phyloP scores from a whole-genome alignment of 2,888 invertebrate species.

The Oegoconia quadripuncta region DNA sequence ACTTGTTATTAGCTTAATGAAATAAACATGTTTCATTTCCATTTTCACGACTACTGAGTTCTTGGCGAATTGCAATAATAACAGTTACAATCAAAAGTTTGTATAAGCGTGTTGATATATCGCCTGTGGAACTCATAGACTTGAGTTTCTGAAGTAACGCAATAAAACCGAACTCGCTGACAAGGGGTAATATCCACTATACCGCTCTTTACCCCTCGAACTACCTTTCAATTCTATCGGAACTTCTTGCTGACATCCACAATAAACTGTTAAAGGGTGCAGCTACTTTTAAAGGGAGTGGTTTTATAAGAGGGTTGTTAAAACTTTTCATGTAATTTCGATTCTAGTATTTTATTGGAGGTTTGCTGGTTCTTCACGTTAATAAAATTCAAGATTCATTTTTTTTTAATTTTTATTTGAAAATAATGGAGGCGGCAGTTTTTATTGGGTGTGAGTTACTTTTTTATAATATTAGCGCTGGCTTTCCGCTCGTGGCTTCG shows the following conservation, averaged over 20 bases:
- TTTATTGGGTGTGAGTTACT: no score
- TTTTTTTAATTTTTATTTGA: no score
- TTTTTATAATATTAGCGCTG: no score
- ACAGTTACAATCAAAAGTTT: constrained; percentile 9
- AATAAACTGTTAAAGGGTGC: constrained; percentile 11
- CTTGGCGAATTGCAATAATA: constrained; percentile 9
- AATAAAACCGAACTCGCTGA: constrained; percentile 7
- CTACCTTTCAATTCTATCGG: not conserved
- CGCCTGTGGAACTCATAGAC: constrained; percentile 3
- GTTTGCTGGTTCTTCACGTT: no score
- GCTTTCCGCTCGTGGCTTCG: no score
- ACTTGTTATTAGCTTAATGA: no score
- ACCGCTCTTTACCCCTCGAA: not conserved
- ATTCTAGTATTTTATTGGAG: no score
- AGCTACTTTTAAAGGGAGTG: not conserved
- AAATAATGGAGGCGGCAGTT: no score
- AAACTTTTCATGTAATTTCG: no score
- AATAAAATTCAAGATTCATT: no score
- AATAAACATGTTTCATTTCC: no score
- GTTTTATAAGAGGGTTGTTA: not conserved
- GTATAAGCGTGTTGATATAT: constrained; percentile 14
- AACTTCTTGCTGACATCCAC: constrained; percentile 7
- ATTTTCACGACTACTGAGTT: no score
- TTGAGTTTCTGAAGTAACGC: constrained; percentile 2
- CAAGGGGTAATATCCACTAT: constrained; percentile 3